Percentiles rank a stretch among this genome's conserved stretches.
These are phyloP conservation scores for Mactra quadrangularis DNA, from an alignment of 1,140 invertebrate species.

Conservation along the genomic window DNA sequence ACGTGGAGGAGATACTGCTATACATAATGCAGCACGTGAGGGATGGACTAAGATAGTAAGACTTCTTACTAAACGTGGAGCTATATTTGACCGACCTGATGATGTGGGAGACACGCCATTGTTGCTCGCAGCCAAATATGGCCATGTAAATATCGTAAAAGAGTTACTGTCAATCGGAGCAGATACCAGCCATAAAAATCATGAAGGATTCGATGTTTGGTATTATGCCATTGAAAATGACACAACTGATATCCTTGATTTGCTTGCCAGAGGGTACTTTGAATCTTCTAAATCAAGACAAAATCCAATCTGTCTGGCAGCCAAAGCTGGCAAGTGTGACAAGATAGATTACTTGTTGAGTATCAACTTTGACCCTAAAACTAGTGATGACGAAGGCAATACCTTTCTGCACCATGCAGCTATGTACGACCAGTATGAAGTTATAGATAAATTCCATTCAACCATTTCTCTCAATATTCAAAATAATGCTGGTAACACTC, in stretches of 20 bases:
- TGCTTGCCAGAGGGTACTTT: slow-evolving; percentile 45
- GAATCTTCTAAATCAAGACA: neutral
- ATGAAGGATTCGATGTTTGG: slow-evolving; percentile 76
- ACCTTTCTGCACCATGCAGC: slow-evolving; percentile 86
- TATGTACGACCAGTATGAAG: slow-evolving; percentile 83
- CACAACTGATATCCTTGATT: slow-evolving; percentile 64
- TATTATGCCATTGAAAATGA: slow-evolving; percentile 71
- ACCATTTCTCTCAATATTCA: slow-evolving; percentile 63
- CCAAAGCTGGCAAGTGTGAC: slow-evolving; percentile 64
- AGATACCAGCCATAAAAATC: slow-evolving; percentile 71
- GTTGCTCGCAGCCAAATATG: slow-evolving; percentile 74
- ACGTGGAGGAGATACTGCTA: slow-evolving; percentile 73
- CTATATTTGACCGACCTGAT: slow-evolving; percentile 70
- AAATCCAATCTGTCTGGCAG: slow-evolving; percentile 74
- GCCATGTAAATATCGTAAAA: slow-evolving; percentile 67
- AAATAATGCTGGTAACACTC: slow-evolving; percentile 78
- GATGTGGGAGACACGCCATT: slow-evolving; percentile 77
- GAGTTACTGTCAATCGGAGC: slow-evolving; percentile 68
- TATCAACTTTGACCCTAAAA: slow-evolving; percentile 78
- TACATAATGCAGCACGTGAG: slow-evolving; percentile 78
- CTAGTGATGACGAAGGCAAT: slow-evolving; percentile 83
- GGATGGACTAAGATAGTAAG: slow-evolving; percentile 71
- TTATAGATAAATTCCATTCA: slow-evolving; percentile 83
- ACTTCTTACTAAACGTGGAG: slow-evolving; percentile 67
- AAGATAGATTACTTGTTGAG: slow-evolving; percentile 70